phyloP scores from a whole-genome alignment of 1,140 invertebrate genomes.

The Trialeurodes vaporariorum region DNA sequence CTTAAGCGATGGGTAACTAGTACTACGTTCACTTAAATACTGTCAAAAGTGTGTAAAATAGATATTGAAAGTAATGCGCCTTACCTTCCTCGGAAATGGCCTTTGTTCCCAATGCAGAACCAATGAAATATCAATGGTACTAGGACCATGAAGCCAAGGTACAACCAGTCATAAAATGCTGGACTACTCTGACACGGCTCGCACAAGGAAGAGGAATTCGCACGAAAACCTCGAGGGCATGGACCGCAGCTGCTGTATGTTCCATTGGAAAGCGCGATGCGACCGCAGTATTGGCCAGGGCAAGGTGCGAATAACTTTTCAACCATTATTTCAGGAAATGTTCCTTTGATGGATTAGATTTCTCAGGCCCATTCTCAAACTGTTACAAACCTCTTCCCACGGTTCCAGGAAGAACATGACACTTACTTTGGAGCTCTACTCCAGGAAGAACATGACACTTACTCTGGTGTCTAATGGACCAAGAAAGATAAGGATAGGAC shows the following conservation, averaged over 20 bases:
- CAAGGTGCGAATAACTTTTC: slow-evolving; percentile 40
- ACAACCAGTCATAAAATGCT: slow-evolving; percentile 85
- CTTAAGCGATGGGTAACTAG: too few relatives aligned
- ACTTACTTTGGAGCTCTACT: too few relatives aligned
- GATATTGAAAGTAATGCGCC: too few relatives aligned
- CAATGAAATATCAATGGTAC: slow-evolving; percentile 76
- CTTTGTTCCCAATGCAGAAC: slow-evolving; percentile 74
- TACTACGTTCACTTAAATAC: too few relatives aligned
- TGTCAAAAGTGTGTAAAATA: too few relatives aligned
- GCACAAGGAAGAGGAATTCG: slow-evolving; percentile 55
- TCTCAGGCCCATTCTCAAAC: too few relatives aligned
- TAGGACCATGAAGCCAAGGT: slow-evolving; percentile 84
- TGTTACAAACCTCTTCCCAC: too few relatives aligned
- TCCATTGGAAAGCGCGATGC: slow-evolving; percentile 47
- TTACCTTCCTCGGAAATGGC: slow-evolving; percentile 59
- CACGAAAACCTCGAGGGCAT: slow-evolving; percentile 67
- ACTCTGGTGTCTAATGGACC: too few relatives aligned
- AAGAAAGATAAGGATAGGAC: too few relatives aligned
- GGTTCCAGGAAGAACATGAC: too few relatives aligned
- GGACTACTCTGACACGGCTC: slow-evolving; percentile 60
- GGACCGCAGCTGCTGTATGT: slow-evolving; percentile 68
- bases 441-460: too few relatives aligned
- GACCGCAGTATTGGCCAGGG: slow-evolving; percentile 78
- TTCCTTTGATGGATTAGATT: not conserved
- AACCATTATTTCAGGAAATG: not conserved